Evolutionary conservation across 1,140 invertebrate genomes (phyloP).

Genomic region (Diuraphis noxia): DNA sequence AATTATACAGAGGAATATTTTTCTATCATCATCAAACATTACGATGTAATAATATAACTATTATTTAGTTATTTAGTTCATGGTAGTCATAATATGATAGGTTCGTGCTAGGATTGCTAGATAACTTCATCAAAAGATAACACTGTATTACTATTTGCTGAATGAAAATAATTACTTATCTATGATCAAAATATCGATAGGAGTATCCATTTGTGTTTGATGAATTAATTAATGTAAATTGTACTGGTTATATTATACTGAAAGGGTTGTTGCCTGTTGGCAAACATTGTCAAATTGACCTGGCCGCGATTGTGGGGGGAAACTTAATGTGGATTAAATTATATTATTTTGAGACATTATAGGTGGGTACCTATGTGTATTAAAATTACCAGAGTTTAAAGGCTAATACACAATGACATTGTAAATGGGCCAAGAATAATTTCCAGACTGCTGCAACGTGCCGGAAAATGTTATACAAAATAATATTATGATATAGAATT

Average conservation of each 20-base stretch:
- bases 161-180: constrained; percentile 1
- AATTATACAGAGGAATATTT: not conserved
- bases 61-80: not conserved
- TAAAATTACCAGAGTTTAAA: not conserved
- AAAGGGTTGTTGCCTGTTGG: not conserved
- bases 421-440: not conserved
- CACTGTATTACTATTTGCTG: not conserved
- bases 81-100: too few species aligned
- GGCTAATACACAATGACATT: not conserved
- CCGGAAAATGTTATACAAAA: not conserved
- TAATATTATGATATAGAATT: not conserved
- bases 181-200: not conserved
- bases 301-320: not conserved
- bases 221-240: not conserved
- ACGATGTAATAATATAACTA: not conserved
- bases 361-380: not conserved
- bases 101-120: too few species aligned
- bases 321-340: not conserved
- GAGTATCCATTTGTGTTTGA: not conserved
- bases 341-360: not conserved
- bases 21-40: not conserved
- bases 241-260: not conserved
- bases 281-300: constrained; percentile 7
- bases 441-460: not conserved
- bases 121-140: not conserved